Conservation (phyloP, 2,113 vertebrate genomes). For the Tachuris rubrigastra region DNA sequence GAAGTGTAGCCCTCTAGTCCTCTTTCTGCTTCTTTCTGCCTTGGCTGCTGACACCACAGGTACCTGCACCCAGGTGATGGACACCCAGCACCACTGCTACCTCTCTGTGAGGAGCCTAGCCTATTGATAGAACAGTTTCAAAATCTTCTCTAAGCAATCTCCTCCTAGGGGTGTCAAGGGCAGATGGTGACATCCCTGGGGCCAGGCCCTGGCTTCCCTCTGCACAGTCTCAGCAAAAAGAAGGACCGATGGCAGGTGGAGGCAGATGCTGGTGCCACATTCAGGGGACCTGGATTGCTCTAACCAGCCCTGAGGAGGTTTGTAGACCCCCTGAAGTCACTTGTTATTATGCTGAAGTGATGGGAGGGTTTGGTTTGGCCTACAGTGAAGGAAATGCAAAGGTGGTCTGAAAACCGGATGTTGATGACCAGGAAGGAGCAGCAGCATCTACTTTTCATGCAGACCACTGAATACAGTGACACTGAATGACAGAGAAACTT, state of each 20-base stretch:
- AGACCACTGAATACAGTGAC: background rate
- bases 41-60: background rate
- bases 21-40: background rate
- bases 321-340: background rate
- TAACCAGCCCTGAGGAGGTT: accelerated
- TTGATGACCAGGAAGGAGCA: background rate
- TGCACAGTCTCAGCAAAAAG: background rate
- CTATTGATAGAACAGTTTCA: background rate
- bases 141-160: background rate
- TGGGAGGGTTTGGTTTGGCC: background rate
- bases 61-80: background rate
- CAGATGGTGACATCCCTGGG: background rate
- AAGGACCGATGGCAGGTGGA: accelerated
- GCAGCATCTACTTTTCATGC: background rate
- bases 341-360: background rate
- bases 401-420: accelerated
- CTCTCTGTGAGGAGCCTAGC: background rate
- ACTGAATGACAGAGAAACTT: background rate
- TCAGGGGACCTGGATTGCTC: accelerated
- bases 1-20: background rate
- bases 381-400: background rate
- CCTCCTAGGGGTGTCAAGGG: accelerated
- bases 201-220: background rate
- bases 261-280: accelerated
- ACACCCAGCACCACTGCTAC: accelerated